Evolutionary conservation across 2,113 vertebrate species (phyloP), one percentile per base, ranked within the genome.

Genomic region (Sturnus vulgaris): DNA sequence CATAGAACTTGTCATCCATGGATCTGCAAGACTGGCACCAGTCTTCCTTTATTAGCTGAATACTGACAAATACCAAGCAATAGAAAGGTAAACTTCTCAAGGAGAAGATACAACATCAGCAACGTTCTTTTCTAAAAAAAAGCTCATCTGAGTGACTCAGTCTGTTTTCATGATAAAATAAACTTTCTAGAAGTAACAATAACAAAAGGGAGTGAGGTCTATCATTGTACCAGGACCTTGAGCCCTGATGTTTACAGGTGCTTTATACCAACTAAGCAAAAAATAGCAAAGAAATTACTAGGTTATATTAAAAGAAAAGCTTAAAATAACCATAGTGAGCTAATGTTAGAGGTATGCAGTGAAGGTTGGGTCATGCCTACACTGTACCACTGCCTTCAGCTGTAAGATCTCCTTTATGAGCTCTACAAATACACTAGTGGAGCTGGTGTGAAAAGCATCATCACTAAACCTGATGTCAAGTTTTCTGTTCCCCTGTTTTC

Each of bases 261-360:
- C 39, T 91, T 75, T 79, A 60, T 28, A 88, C 65, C 88, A 75
- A 60, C 35, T 37, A 61, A 49, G 66, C 37, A 92, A 91, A 96
- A 97, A 96, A 96, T 90, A 95, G 85, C 56, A 88, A 86, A 86
- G 64, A 96, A 97, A 95, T 95, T 82, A 77, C 44, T 93, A 70
- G 83, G 53, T 96, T 86, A 84, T 95, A 94, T 92, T 91, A 96
- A 96, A 97, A 95, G 84, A 91, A 83, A 65, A 88, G 42, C 75
- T 79, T 91, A 96, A 97, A 97, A 95, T 86, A 96, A 86, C 64
- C 7, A 2, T 3, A n/a, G 80, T 93, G 86, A 92, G 70, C 60
- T 96, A 86, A 96, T 44, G 40, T 63, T 52, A 92, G 88, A 96
- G 57, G 40, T 57, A 96, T 72, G 85, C 68, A 92, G 63, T 24